Evolutionary conservation across 23 tunicate genomes (phyloP).

Genomic region (Botrylloides violaceus): DNA sequence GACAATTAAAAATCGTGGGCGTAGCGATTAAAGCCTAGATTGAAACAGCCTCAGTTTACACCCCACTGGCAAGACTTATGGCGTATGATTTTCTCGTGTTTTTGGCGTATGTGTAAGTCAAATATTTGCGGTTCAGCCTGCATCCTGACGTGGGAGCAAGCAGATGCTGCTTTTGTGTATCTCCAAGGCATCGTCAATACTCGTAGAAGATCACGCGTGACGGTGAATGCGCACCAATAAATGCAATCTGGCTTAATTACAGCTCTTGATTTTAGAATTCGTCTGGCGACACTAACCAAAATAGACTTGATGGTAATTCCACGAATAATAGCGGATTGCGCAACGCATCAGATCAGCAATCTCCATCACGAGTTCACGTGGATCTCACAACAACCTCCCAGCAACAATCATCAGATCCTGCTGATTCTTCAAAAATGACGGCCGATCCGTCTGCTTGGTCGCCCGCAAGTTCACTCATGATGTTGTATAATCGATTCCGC

Average conservation of each 20-base stretch:
- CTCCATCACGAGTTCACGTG: not conserved
- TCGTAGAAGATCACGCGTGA: no score
- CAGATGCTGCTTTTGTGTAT: not conserved
- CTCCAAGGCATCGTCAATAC: no score
- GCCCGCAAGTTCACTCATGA: constrained; percentile 10
- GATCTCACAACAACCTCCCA: not conserved
- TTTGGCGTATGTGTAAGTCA: not conserved
- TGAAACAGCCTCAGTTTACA: no score
- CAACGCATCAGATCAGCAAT: not conserved
- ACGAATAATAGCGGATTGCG: not conserved
- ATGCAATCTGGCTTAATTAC: not conserved
- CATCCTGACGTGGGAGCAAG: not conserved
- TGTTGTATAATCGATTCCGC: constrained; percentile 12
- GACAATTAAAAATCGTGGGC: no score
- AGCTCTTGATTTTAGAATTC: not conserved
- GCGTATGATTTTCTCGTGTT: no score
- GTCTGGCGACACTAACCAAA: not conserved
- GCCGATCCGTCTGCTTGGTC: constrained; percentile 14
- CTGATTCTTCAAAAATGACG: not conserved
- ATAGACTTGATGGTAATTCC: not conserved
- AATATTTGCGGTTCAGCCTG: not conserved
- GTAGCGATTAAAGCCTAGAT: no score
- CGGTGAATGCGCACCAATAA: not conserved
- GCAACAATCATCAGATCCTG: not conserved
- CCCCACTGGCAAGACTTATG: no score